These are phyloP conservation scores for Clitarchus hookeri DNA, from an alignment of 2,888 invertebrate genomes.

Conservation along the genomic window DNA sequence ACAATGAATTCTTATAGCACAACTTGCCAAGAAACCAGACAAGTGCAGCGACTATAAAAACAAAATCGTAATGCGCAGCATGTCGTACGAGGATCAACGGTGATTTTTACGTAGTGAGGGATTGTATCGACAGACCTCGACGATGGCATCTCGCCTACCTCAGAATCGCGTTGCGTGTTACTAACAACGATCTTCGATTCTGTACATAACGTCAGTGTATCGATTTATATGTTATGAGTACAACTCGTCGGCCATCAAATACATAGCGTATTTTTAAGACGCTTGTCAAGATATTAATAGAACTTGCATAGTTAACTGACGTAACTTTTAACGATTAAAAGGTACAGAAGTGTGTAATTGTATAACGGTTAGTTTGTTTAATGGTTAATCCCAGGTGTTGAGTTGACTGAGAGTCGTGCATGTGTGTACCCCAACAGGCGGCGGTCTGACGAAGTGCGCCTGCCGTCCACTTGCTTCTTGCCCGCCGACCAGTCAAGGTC, in stretches of 20 bases:
- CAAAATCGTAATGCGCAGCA: too few relatives aligned
- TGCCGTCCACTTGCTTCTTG: slow-evolving; percentile 4
- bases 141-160: too few relatives aligned
- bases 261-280: too few relatives aligned
- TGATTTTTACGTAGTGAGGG: not conserved
- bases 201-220: too few relatives aligned
- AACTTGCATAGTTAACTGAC: not conserved
- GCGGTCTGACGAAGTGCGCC: not conserved
- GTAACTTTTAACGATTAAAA: too few relatives aligned
- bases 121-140: not conserved
- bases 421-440: slow-evolving; percentile 18
- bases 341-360: not conserved
- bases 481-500: slow-evolving; percentile 43
- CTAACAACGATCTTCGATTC: too few relatives aligned
- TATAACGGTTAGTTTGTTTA: not conserved
- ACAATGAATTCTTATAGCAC: too few relatives aligned
- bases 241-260: too few relatives aligned
- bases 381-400: not conserved
- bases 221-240: too few relatives aligned
- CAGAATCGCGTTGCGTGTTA: too few relatives aligned
- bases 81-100: not conserved
- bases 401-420: not conserved
- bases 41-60: too few relatives aligned
- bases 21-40: too few relatives aligned
- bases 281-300: not conserved